Conservation (phyloP, 1,140 invertebrate species). For the Gonioctena quinquepunctata region DNA sequence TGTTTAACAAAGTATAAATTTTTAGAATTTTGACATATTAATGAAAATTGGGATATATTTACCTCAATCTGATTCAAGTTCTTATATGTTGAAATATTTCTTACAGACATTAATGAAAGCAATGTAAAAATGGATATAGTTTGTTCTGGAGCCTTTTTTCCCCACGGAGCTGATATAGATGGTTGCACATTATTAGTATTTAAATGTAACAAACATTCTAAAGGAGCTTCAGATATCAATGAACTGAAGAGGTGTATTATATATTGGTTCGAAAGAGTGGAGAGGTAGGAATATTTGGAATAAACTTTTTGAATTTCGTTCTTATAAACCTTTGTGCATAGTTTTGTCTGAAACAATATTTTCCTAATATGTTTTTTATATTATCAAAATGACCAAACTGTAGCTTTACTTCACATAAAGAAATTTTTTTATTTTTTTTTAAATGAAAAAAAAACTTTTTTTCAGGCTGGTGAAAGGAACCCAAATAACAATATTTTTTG, state of each 20-base stretch:
- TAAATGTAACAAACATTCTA: conserved; percentile 75
- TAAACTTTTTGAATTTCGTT: conserved; percentile 28
- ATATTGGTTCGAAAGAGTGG: conserved; percentile 86
- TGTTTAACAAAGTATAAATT: not conserved
- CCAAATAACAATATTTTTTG: conserved; percentile 76
- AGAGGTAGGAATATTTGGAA: conserved; percentile 62
- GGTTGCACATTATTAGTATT: conserved; percentile 77
- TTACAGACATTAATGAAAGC: conserved; percentile 51
- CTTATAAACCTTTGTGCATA: no score
- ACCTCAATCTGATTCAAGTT: no score
- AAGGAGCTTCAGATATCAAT: conserved; percentile 73
- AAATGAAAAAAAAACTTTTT: not conserved
- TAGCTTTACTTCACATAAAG: no score
- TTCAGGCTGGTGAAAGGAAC: not conserved
- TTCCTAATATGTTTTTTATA: no score
- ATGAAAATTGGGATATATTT: not conserved
- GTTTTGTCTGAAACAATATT: no score
- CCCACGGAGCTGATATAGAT: conserved; percentile 78
- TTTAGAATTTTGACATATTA: not conserved
- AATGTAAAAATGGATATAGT: conserved; percentile 73
- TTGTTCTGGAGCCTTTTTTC: conserved; percentile 76
- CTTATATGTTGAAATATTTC: no score
- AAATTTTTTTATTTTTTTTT: not conserved
- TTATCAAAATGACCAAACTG: no score
- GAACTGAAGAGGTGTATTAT: conserved; percentile 81